phyloP scores from a whole-genome alignment of 1,140 invertebrate species.

The Meloidogyne chitwoodi region DNA sequence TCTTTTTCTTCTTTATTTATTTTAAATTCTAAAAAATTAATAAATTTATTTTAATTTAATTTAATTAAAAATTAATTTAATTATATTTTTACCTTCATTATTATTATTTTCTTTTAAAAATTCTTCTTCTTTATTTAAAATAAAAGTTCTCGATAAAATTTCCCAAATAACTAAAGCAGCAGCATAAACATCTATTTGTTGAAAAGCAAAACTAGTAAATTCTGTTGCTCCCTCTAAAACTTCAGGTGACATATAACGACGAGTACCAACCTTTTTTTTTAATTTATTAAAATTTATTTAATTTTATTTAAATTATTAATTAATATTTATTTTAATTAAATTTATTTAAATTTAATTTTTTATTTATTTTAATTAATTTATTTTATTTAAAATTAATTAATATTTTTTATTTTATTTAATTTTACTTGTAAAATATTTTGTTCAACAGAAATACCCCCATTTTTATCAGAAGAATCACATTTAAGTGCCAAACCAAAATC shows the following conservation, averaged over 20 bases:
- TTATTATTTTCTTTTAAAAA: constrained; percentile 65
- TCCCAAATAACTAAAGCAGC: constrained; percentile 95
- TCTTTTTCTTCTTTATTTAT: too few species aligned
- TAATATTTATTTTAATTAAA: neutral
- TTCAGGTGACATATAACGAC: constrained; percentile 96
- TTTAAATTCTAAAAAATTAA: too few species aligned
- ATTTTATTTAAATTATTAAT: too few species aligned
- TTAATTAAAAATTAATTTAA: too few species aligned
- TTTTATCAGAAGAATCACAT: constrained; percentile 72
- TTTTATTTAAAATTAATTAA: too few species aligned
- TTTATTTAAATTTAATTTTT: neutral
- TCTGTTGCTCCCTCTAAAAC: constrained; percentile 94
- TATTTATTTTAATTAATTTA: neutral
- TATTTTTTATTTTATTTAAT: neutral
- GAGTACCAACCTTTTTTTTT: constrained; percentile 74
- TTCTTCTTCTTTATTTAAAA: constrained; percentile 57
- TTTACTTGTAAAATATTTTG: neutral
- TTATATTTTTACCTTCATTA: neutral
- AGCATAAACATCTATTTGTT: constrained; percentile 96
- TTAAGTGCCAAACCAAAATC: constrained; percentile 93
- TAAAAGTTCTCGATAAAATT: constrained; percentile 70
- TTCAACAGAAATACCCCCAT: constrained; percentile 64
- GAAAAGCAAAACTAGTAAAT: constrained; percentile 87
- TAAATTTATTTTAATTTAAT: too few species aligned
- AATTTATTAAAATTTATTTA: too few species aligned